These are phyloP conservation scores for Zhuqinia jingwanae DNA, from an alignment of 2,888 invertebrate genomes.

Conservation along the genomic window DNA sequence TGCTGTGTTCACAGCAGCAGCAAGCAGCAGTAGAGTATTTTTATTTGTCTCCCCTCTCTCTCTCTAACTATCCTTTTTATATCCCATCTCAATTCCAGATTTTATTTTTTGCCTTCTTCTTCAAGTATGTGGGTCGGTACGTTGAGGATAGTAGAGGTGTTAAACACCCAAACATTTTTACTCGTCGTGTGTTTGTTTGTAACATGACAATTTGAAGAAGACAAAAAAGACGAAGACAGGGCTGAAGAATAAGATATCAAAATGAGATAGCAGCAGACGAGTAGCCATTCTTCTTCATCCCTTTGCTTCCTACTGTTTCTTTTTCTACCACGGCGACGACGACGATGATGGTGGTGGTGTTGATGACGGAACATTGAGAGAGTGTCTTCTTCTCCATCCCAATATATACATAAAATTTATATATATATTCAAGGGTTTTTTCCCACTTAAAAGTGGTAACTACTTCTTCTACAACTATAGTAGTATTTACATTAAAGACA, in stretches of 20 bases:
- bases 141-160: background rate
- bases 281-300: conserved; percentile 5
- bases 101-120: background rate
- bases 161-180: conserved; percentile 11
- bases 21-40: too few relatives aligned
- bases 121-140: background rate
- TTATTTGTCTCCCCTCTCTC: background rate
- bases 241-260: conserved; percentile 46
- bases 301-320: conserved; percentile 34
- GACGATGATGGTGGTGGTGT: background rate
- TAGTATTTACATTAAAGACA: background rate
- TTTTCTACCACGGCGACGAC: background rate
- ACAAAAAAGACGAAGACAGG: background rate
- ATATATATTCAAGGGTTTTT: background rate
- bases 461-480: too few relatives aligned
- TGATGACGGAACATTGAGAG: too few relatives aligned
- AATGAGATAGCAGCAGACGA: conserved; percentile 12
- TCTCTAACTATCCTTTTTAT: background rate
- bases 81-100: too few relatives aligned
- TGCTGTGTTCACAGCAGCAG: conserved; percentile 28
- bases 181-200: conserved; percentile 44
- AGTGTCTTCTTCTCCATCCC: background rate
- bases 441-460: conserved; percentile 24
- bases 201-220: conserved; percentile 40
- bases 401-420: too few relatives aligned